A percentile compares a stretch with the other conserved stretches of the same genome.
These are phyloP conservation scores for Tethea ocularis DNA, from an alignment of 2,888 invertebrate genomes.

Conservation along the genomic window DNA sequence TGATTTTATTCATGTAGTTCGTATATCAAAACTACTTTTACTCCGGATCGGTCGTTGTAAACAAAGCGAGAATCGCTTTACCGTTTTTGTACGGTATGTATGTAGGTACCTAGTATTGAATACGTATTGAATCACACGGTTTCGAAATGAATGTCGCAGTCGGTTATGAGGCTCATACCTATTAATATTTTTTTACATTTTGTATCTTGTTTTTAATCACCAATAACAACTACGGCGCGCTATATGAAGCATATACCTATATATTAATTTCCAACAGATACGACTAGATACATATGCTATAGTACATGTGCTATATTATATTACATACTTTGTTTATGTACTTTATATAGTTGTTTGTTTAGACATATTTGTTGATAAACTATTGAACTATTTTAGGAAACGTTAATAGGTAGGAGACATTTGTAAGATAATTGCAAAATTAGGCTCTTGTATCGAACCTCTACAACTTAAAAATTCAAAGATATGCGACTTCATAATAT, in stretches of 20 bases:
- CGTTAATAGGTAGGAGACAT: not conserved
- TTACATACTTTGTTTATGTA: constrained; percentile 32
- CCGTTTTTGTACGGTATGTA: not conserved
- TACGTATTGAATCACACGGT: not conserved
- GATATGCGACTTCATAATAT: too few species aligned
- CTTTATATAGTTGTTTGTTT: constrained; percentile 38
- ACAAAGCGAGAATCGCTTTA: not conserved
- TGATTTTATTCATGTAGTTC: too few species aligned
- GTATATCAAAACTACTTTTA: not conserved
- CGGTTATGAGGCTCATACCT: not conserved
- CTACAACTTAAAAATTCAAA: too few species aligned
- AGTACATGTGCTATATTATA: too few species aligned
- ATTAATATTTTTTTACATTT: not conserved
- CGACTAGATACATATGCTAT: not conserved
- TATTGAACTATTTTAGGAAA: constrained; percentile 27
- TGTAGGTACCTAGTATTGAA: not conserved
- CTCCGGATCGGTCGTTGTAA: not conserved
- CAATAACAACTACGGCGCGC: not conserved
- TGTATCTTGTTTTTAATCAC: not conserved
- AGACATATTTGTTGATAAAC: constrained; percentile 36
- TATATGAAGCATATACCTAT: not conserved
- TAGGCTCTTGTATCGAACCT: not conserved
- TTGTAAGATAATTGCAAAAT: not conserved
- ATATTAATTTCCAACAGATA: not conserved
- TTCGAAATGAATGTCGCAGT: not conserved